Conservation (phyloP, 2,888 invertebrate genomes). For the Acholoe squamosa region DNA sequence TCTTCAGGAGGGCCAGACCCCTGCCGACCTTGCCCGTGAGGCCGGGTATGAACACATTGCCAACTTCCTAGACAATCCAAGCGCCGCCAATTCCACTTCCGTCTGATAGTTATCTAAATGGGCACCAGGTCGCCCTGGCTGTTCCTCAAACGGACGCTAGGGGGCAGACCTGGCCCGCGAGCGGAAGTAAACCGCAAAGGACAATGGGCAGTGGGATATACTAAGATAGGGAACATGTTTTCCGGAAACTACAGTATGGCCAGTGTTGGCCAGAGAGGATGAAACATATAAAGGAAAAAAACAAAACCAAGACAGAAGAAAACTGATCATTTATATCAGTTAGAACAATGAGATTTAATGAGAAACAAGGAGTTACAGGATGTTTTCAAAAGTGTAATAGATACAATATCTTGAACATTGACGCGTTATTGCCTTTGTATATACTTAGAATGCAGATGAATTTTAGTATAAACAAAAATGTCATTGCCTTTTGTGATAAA, state of each 20-base stretch:
- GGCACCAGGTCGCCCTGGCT: not conserved
- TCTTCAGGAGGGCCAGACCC: conserved; percentile 80
- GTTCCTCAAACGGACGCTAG: conserved; percentile 30
- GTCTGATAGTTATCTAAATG: conserved; percentile 32
- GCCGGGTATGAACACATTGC: conserved; percentile 76
- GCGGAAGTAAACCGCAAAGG: not conserved
- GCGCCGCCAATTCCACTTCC: conserved; percentile 53
- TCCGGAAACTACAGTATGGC: not conserved
- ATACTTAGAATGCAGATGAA: not conserved
- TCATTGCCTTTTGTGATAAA: conserved; percentile 4
- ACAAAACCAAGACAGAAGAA: too few species aligned
- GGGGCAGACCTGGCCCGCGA: not conserved
- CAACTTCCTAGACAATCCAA: conserved; percentile 61
- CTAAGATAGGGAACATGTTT: not conserved
- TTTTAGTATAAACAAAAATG: not conserved
- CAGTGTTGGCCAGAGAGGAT: not conserved
- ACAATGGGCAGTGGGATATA: not conserved
- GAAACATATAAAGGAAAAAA: too few species aligned
- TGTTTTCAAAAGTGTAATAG: not conserved
- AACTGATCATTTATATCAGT: too few species aligned
- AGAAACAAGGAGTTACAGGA: too few species aligned
- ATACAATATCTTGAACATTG: not conserved
- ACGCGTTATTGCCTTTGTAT: not conserved
- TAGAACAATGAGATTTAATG: too few species aligned
- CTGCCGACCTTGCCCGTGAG: conserved; percentile 80